phyloP scores from a whole-genome alignment of 2,888 invertebrate genomes.

The Drosophila histrio region DNA sequence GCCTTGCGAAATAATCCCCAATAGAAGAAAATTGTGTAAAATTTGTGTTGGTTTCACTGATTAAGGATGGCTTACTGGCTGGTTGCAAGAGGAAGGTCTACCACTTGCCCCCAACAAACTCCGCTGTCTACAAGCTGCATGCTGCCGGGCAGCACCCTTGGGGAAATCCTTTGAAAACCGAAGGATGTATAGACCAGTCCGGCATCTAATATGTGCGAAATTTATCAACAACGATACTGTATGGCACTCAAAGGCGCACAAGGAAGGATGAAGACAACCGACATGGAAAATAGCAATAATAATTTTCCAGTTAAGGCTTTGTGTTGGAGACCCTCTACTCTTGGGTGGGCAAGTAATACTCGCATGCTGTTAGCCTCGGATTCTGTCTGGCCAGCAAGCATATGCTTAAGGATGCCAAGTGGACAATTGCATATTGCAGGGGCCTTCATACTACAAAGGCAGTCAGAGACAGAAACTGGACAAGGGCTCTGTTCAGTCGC shows the following conservation, averaged over 20 bases:
- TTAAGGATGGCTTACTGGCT: slow-evolving; percentile 68
- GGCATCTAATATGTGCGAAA: slow-evolving; percentile 70
- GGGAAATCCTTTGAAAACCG: slow-evolving; percentile 66
- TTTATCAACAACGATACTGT: slow-evolving; percentile 65
- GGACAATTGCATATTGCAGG: slow-evolving; percentile 27
- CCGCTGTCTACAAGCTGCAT: background rate
- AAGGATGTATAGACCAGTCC: slow-evolving; percentile 63
- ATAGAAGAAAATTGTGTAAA: slow-evolving; percentile 72
- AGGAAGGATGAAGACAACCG: slow-evolving; percentile 56
- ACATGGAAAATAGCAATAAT: slow-evolving; percentile 77
- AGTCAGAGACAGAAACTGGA: background rate
- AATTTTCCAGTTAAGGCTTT: slow-evolving; percentile 55
- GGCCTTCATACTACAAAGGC: background rate
- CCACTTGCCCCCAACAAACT: background rate
- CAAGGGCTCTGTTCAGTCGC: background rate
- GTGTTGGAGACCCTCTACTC: background rate
- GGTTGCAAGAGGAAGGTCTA: background rate
- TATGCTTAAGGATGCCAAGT: slow-evolving; percentile 38
- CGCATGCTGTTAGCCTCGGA: slow-evolving; percentile 20
- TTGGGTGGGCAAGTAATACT: slow-evolving; percentile 14
- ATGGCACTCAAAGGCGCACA: slow-evolving; percentile 36
- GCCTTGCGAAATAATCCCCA: slow-evolving; percentile 61
- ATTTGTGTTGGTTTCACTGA: slow-evolving; percentile 75
- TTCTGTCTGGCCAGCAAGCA: slow-evolving; percentile 19
- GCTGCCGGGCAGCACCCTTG: slow-evolving; percentile 17